Conservation (phyloP, 2,888 invertebrate species). For the Apotomis turbidana region DNA sequence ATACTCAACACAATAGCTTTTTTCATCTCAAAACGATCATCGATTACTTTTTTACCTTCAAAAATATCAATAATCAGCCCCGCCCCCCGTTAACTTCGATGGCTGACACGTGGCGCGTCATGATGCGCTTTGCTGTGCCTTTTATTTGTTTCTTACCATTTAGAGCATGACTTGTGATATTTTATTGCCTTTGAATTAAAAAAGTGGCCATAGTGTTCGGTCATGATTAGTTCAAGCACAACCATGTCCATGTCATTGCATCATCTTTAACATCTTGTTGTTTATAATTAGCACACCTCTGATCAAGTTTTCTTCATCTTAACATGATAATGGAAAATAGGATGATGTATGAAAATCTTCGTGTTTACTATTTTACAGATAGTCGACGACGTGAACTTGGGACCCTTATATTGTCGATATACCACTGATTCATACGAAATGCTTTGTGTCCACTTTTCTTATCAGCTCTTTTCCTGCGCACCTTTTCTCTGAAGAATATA, state of each 20-base stretch:
- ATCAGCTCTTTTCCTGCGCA: too few relatives aligned
- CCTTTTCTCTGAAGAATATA: too few relatives aligned
- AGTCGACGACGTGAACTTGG: too few relatives aligned
- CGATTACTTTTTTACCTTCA: slow-evolving; percentile 82
- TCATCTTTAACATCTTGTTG: slow-evolving; percentile 5
- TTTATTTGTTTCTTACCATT: slow-evolving; percentile 76
- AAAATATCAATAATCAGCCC: slow-evolving; percentile 83
- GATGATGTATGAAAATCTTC: too few relatives aligned
- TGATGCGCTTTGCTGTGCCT: slow-evolving; percentile 78
- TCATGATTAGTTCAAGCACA: neutral
- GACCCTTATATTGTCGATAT: too few relatives aligned
- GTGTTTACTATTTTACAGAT: too few relatives aligned
- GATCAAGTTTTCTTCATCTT: too few relatives aligned
- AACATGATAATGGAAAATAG: too few relatives aligned
- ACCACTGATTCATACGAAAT: too few relatives aligned
- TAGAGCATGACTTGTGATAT: slow-evolving; percentile 79
- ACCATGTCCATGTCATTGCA: neutral
- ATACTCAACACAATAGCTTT: slow-evolving; percentile 78
- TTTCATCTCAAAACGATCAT: slow-evolving; percentile 77
- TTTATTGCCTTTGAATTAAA: slow-evolving; percentile 80
- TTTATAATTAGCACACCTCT: too few relatives aligned
- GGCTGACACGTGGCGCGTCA: slow-evolving; percentile 83
- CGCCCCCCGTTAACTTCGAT: slow-evolving; percentile 83
- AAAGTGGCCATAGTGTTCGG: slow-evolving; percentile 59
- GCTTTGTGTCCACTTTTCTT: too few relatives aligned